Evolutionary conservation across 2,797 vertebrate genomes (phyloP).

Genomic region (Rhinogobio ventralis): DNA sequence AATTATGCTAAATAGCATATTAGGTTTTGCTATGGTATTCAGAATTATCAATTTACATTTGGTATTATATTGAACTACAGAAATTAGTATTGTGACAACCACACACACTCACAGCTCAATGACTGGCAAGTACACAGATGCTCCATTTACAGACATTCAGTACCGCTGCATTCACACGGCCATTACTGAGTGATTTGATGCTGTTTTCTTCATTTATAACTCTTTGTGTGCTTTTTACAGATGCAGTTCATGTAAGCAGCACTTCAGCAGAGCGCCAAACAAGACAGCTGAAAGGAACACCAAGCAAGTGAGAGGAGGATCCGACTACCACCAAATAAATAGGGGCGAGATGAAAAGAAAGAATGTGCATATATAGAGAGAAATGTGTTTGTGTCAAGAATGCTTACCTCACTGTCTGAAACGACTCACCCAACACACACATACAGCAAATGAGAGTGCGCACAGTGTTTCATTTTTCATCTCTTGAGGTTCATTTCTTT

Average conservation of each 20-base stretch:
- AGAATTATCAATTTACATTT: no score
- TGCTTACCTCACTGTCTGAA: conserved; percentile 54
- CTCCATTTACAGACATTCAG: conserved; percentile 16
- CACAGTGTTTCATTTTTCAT: conserved; percentile 27
- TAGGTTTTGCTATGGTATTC: no score
- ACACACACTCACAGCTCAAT: background rate
- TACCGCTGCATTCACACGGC: background rate
- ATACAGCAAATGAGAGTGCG: background rate
- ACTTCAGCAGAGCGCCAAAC: conserved; percentile 74
- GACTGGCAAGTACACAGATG: conserved; percentile 2
- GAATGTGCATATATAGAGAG: conserved; percentile 50
- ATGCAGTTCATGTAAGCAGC: conserved; percentile 85
- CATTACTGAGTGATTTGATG: background rate
- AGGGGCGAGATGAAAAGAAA: conserved; percentile 41
- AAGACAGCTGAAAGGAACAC: conserved; percentile 62
- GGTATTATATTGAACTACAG: no score
- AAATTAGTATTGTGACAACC: no score
- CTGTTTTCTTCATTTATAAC: background rate
- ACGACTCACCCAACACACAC: conserved; percentile 35
- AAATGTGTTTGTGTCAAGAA: conserved; percentile 46
- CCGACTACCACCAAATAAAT: conserved; percentile 58
- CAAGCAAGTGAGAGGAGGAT: conserved; percentile 57
- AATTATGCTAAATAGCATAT: no score
- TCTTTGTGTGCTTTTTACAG: conserved; percentile 62
- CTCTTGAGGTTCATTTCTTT: conserved; percentile 35